Evolutionary conservation across 2,797 vertebrate species (phyloP), one percentile per base, ranked within the genome.

Genomic region (Jordanella pulchra): DNA sequence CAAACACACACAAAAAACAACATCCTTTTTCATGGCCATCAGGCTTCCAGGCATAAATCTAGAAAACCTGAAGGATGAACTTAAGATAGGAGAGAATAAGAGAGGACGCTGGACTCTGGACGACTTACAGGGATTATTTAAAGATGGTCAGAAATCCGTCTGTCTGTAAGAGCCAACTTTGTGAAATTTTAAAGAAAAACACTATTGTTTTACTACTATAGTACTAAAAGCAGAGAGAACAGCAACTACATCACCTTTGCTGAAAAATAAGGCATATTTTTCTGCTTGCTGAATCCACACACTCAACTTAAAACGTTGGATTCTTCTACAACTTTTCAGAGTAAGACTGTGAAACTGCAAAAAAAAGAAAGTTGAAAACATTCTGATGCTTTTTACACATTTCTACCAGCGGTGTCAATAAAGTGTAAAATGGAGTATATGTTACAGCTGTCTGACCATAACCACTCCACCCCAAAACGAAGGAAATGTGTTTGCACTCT

Each of bases 401-500:
- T 13, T 44, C 39, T 25, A 25, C 60, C 23, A 25, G 35, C 11
- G 35, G 35, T 44, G 60, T 61, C 32, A 39, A 61, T 61, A 61
- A 61, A 61, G 35, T 61, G 32, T 61, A 61, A 63, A 25, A 42
- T 25, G 23, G 12, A 14, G 35, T 7, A 35, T 42, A 54, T 39
- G 42, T 28, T 54, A 14, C 17, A 56, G 35, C 60, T 47, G 65
- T 17, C 10, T 21, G 50, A 39, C 7, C 25, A n/a, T 9, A 69
- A 69, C 45, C 67, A 32, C 35, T 63, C 60, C 2, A 2, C 14
- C 7, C 7, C 30, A 3, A 42, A 42, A 6, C 65, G 25, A n/a
- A 0, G 14, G 45, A 44, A 14, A 48, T 45, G 63, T 25, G 63
- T 67, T 54, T 77, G 30, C 32, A 6, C 58, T 78, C 17, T 67